phyloP scores from a whole-genome alignment of 1,140 invertebrate genomes.

The Brachionus sp. region DNA sequence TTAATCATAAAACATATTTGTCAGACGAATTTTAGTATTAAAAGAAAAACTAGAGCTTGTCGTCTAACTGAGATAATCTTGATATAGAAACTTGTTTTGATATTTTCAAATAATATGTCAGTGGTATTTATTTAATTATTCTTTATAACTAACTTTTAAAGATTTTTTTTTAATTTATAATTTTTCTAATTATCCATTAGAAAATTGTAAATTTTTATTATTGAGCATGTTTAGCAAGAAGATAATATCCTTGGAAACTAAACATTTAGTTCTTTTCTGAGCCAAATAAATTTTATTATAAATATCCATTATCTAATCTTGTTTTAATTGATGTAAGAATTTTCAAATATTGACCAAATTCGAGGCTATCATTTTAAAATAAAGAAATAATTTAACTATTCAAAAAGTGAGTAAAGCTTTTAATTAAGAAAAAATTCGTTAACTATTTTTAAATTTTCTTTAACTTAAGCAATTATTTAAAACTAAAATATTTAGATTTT shows the following conservation, averaged over 20 bases:
- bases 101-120: conserved; percentile 12
- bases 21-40: neutral
- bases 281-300: neutral
- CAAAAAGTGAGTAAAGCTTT: too few relatives aligned
- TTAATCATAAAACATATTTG: neutral
- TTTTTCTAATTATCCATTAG: neutral
- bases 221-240: neutral
- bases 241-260: conserved; percentile 26
- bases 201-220: neutral
- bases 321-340: neutral
- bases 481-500: too few relatives aligned
- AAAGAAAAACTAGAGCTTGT: neutral
- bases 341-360: neutral
- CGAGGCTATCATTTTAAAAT: too few relatives aligned
- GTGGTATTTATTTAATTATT: neutral
- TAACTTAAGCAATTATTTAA: too few relatives aligned
- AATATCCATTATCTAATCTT: conserved; percentile 16
- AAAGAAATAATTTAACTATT: too few relatives aligned
- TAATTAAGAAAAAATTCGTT: too few relatives aligned
- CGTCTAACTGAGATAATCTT: conserved; percentile 41
- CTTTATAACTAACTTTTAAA: neutral
- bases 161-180: neutral
- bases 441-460: too few relatives aligned
- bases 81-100: conserved; percentile 2
- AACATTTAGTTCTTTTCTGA: neutral